phyloP scores from a whole-genome alignment of 2,888 invertebrate species.

The Drymonia ruficornis region DNA sequence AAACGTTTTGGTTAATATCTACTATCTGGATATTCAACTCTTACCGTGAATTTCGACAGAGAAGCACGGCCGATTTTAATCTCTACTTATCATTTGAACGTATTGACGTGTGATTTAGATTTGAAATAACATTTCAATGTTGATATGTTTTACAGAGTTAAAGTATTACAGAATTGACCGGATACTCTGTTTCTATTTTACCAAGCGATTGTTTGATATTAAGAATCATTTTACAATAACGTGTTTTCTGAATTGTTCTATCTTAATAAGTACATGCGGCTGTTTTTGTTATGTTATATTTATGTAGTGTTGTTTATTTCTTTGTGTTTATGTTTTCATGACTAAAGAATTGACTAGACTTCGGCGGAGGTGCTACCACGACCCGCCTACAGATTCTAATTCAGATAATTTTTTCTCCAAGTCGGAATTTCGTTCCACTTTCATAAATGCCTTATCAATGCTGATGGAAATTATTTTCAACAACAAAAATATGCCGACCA shows the following conservation, averaged over 20 bases:
- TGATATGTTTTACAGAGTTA: slow-evolving; percentile 19
- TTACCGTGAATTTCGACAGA: slow-evolving; percentile 6
- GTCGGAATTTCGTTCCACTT: no score
- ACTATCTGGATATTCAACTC: not conserved
- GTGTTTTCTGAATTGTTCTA: no score
- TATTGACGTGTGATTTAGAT: slow-evolving; percentile 25
- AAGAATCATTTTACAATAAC: no score
- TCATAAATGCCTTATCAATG: not conserved
- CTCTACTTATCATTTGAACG: slow-evolving; percentile 23
- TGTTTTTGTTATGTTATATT: no score
- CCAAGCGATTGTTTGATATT: no score
- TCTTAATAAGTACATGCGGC: no score
- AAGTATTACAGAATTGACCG: not conserved
- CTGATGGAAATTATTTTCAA: not conserved
- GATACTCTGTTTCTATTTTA: not conserved
- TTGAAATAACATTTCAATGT: slow-evolving; percentile 13
- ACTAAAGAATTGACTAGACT: no score
- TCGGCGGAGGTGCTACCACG: no score
- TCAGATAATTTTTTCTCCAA: no score
- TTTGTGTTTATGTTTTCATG: no score
- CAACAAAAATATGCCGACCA: not conserved
- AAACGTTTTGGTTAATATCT: slow-evolving; percentile 5
- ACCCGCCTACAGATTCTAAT: no score
- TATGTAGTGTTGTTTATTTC: no score
- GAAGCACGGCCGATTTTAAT: slow-evolving; percentile 24